phyloP scores from a whole-genome alignment of 2,113 vertebrate species.

The Hydrolagus affinis region DNA sequence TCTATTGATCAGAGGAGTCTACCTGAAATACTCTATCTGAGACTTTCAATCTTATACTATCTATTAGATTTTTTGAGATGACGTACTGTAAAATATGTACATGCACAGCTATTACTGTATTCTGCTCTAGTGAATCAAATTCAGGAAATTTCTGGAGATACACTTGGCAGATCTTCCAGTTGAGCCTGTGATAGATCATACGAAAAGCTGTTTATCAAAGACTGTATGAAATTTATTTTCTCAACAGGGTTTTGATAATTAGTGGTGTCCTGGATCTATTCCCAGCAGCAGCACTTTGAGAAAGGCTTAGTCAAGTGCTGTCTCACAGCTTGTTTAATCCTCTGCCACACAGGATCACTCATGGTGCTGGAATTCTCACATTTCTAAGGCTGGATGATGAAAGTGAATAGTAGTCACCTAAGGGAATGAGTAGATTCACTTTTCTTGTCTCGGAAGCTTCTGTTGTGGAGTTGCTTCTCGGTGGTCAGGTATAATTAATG shows the following conservation, averaged over 20 bases:
- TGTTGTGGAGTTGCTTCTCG: neutral
- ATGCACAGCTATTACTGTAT: neutral
- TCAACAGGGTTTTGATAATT: constrained; percentile 1
- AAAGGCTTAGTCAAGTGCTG: neutral
- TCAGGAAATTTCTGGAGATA: neutral
- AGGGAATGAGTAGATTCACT: neutral
- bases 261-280: neutral
- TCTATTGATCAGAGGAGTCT: neutral
- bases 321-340: constrained; percentile 25
- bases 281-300: neutral
- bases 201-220: neutral
- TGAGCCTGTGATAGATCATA: neutral
- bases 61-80: neutral
- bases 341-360: neutral
- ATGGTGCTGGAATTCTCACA: neutral
- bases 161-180: neutral
- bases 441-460: too few relatives aligned
- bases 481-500: neutral
- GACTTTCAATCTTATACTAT: neutral
- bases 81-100: neutral
- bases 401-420: neutral
- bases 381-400: neutral
- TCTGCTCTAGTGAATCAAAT: neutral
- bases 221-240: neutral
- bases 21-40: neutral